Evolutionary conservation across 2,113 vertebrate genomes (phyloP).

Genomic region (Scomber scombrus): DNA sequence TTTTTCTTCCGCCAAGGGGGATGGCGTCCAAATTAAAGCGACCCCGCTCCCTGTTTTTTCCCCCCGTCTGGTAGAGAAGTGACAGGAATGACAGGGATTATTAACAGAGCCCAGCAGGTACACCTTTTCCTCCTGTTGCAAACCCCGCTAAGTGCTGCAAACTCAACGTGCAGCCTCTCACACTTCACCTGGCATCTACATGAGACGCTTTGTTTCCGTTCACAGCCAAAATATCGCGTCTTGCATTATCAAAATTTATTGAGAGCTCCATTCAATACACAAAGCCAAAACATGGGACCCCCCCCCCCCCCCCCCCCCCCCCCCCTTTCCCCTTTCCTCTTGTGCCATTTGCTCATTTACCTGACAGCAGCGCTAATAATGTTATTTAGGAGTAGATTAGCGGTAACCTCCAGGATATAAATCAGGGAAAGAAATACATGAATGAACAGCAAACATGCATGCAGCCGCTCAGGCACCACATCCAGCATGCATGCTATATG

Average conservation of each 20-base stretch:
- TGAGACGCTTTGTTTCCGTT: neutral
- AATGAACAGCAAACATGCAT: neutral
- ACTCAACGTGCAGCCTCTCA: neutral
- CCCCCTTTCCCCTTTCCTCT: neutral
- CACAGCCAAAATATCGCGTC: neutral
- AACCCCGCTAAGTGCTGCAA: neutral
- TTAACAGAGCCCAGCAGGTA: conserved; percentile 10
- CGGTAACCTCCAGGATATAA: neutral
- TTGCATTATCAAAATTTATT: neutral
- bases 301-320: conserved; percentile 1
- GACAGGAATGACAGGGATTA: conserved; percentile 51
- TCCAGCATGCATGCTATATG: conserved; percentile 50
- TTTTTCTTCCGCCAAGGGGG: conserved; percentile 84
- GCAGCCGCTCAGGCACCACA: conserved; percentile 20
- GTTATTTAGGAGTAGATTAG: neutral
- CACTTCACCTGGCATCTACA: neutral
- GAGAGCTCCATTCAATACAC: conserved; percentile 74
- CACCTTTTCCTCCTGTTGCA: conserved; percentile 23
- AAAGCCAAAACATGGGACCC: conserved; percentile 68
- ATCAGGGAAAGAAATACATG: neutral
- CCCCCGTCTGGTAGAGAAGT: conserved; percentile 46
- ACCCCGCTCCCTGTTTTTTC: conserved; percentile 74
- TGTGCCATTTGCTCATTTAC: conserved; percentile 8
- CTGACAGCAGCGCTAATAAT: conserved; percentile 9
- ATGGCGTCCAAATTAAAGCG: conserved; percentile 81